phyloP scores from a whole-genome alignment of 2,888 invertebrate genomes.

The Tachina grossa region DNA sequence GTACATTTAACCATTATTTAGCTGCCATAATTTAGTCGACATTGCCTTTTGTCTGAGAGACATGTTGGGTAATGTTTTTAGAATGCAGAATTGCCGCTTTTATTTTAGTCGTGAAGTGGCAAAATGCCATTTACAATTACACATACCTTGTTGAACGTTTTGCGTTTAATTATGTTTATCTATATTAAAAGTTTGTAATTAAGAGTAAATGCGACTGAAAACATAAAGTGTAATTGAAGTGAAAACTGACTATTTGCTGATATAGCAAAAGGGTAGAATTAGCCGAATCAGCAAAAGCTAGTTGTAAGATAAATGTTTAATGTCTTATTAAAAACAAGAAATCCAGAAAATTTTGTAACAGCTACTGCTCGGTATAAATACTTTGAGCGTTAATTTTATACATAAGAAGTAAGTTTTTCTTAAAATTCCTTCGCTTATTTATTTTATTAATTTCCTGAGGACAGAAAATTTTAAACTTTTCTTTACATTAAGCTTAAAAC shows the following conservation, averaged over 20 bases:
- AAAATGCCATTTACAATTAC: slow-evolving; percentile 70
- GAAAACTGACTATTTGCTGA: slow-evolving; percentile 17
- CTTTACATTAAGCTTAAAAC: too few relatives aligned
- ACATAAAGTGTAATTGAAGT: slow-evolving; percentile 32
- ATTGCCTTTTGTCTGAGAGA: slow-evolving; percentile 45
- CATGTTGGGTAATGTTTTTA: slow-evolving; percentile 42
- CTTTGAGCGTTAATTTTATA: too few relatives aligned
- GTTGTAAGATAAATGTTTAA: too few relatives aligned
- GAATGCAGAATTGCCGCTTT: slow-evolving; percentile 55
- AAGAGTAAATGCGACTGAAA: slow-evolving; percentile 36
- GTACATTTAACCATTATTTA: slow-evolving; percentile 68
- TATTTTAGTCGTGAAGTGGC: slow-evolving; percentile 54
- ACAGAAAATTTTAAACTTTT: too few relatives aligned
- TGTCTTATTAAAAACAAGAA: too few relatives aligned
- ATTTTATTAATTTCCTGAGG: too few relatives aligned
- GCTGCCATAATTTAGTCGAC: slow-evolving; percentile 65
- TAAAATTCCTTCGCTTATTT: too few relatives aligned
- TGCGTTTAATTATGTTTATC: slow-evolving; percentile 47
- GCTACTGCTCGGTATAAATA: background rate
- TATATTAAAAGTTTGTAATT: slow-evolving; percentile 57
- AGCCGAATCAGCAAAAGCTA: background rate
- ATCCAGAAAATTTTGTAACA: background rate
- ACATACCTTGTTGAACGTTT: slow-evolving; percentile 52
- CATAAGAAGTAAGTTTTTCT: too few relatives aligned
- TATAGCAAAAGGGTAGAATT: background rate